Evolutionary conservation across 2,888 invertebrate species (phyloP), one percentile per base, ranked within the genome.

Genomic region (Ommatoiulus sabulosus): DNA sequence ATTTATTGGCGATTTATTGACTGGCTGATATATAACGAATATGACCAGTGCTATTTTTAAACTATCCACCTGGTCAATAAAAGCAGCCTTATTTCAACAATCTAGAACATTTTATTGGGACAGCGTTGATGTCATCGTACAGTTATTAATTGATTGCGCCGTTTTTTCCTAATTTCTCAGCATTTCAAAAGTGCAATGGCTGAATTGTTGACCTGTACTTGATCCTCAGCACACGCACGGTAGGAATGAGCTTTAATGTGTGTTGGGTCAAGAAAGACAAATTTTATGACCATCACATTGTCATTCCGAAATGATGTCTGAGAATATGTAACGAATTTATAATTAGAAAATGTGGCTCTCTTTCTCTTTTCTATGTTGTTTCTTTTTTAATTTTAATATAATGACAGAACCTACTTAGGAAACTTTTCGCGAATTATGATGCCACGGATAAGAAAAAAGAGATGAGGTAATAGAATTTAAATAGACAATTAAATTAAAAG

Each of bases 401-500:
- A 72, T 24, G 7, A 10, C 20, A 72, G 24, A 72, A 72, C 8
- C 10, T 72, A 10, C 10, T 24, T 24, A 24, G 20, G 10, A 20
- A 72, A 80, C 35, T 35, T 35, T 35, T 52, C 15, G 4, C 52
- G 52, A 52, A 52, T 52, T 15, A 17, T 52, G 52, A 52, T 52
- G 52, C 80, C 24, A 35, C 24, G 35, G 35, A 3, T 24, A 35
- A 80, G 7, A 3, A 24, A 24, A 35, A 80, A 80, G 80, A 10
- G 15, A 15, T 80, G 80, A 80, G 80, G 35, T 80, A 80, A 35
- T 15, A 8, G 4, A n/a, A 35, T 43, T 80, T 43, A 80, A 12
- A 80, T 43, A 80, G 80, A 5, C 35, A 80, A 80, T 80, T 80
- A 80, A 35, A 80, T 80, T 35, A 80, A 35, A 80, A 80, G 80